These are phyloP conservation scores for Asarcornis scutulata DNA, from an alignment of 2,113 vertebrate genomes.

Conservation along the genomic window DNA sequence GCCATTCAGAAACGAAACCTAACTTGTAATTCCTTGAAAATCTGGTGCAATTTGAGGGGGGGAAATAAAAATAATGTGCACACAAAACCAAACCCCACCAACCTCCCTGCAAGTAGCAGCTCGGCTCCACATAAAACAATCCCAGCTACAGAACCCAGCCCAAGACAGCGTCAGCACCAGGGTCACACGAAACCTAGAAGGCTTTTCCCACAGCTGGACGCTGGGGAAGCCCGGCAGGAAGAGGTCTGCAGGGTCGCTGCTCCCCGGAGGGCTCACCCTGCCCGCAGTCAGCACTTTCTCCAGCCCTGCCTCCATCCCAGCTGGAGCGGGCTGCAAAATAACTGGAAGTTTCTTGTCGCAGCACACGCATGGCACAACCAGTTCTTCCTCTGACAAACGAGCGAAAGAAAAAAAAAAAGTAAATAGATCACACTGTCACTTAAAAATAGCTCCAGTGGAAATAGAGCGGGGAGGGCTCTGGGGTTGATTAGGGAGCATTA, in stretches of 20 bases:
- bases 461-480: neutral
- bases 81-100: neutral
- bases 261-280: neutral
- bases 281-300: neutral
- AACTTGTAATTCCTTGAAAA: neutral
- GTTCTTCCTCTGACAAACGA: slow-evolving; percentile 16
- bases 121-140: neutral
- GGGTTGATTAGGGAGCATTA: neutral
- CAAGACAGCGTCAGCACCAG: neutral
- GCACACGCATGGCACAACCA: neutral
- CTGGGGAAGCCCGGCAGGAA: neutral
- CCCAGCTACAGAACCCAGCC: neutral
- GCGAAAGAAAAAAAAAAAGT: neutral
- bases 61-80: neutral
- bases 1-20: neutral
- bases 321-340: slow-evolving; percentile 26
- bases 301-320: slow-evolving; percentile 22
- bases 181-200: neutral
- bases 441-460: slow-evolving; percentile 51
- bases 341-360: slow-evolving; percentile 42
- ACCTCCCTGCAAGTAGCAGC: neutral
- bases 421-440: slow-evolving; percentile 4
- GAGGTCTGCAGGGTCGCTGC: neutral
- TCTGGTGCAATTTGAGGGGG: neutral
- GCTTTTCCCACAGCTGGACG: neutral